These are phyloP conservation scores for Molorchus minor DNA, from an alignment of 2,888 invertebrate species.

Conservation along the genomic window DNA sequence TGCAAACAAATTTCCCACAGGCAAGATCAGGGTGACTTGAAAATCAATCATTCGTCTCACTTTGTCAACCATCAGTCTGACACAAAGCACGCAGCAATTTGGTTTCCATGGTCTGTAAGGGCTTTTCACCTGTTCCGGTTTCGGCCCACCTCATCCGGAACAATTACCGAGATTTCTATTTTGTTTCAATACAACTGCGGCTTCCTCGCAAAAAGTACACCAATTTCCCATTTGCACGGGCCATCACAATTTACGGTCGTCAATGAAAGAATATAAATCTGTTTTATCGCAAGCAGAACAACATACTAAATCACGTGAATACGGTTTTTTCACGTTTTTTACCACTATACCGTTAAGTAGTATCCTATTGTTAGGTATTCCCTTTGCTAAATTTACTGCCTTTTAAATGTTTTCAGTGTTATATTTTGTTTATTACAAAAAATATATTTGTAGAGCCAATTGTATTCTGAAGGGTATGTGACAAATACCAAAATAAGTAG, in stretches of 20 bases:
- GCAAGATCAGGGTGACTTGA: constrained; percentile 3
- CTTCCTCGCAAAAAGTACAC: constrained; percentile 4
- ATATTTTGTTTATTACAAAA: too few relatives aligned
- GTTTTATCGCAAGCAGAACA: background rate
- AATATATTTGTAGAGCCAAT: too few relatives aligned
- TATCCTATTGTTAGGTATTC: too few relatives aligned
- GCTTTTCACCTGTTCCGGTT: constrained; percentile 21
- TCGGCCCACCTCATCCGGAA: constrained; percentile 3
- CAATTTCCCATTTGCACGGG: constrained; percentile 8
- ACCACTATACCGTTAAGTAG: too few relatives aligned
- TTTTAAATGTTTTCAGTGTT: too few relatives aligned
- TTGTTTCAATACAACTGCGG: constrained; percentile 5
- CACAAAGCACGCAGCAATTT: constrained; percentile 36
- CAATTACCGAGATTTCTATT: constrained; percentile 10
- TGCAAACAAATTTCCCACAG: constrained; percentile 5
- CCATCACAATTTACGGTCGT: background rate
- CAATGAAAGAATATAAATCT: constrained; percentile 8
- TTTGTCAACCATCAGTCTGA: constrained; percentile 31
- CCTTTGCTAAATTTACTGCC: too few relatives aligned
- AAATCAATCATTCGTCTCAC: constrained; percentile 27
- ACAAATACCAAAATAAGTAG: too few relatives aligned
- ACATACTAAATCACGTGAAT: background rate
- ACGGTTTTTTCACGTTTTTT: background rate
- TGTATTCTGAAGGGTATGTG: too few relatives aligned
- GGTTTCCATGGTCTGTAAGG: constrained; percentile 25